These are phyloP conservation scores for Hydrotaea diabolus DNA, from an alignment of 2,888 invertebrate genomes.

Conservation along the genomic window DNA sequence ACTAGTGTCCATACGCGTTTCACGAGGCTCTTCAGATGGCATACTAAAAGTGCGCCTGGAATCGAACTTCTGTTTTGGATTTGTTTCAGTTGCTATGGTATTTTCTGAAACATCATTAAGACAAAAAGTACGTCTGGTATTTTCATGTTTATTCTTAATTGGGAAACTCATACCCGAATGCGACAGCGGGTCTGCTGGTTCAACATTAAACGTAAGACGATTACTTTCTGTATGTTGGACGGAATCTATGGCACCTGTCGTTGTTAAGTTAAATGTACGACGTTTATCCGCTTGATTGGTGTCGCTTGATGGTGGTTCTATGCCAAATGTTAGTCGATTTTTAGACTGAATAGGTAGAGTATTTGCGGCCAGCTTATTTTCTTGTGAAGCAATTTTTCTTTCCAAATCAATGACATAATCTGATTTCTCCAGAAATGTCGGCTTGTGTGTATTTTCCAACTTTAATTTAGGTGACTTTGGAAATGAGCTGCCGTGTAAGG, in stretches of 20 bases:
- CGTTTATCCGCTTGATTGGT: conserved; percentile 10
- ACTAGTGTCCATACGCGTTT: conserved; percentile 39
- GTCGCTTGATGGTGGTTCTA: background rate
- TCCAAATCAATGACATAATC: conserved; percentile 59
- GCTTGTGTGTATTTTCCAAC: conserved; percentile 62
- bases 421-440: conserved; percentile 73
- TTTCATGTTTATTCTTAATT: conserved; percentile 31
- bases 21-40: conserved; percentile 1
- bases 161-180: conserved; percentile 32
- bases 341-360: conserved; percentile 17
- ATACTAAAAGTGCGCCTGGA: conserved; percentile 68
- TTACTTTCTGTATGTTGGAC: conserved; percentile 22
- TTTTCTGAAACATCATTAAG: conserved; percentile 12
- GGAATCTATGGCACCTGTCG: conserved; percentile 2
- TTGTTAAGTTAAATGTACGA: conserved; percentile 43
- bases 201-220: conserved; percentile 59
- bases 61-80: background rate
- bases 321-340: conserved; percentile 47
- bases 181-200: background rate
- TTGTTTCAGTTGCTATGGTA: background rate
- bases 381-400: background rate
- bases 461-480: conserved; percentile 72
- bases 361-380: background rate
- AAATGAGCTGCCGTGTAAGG: conserved; percentile 68
- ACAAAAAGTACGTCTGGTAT: conserved; percentile 46